phyloP scores from a whole-genome alignment of 2,797 vertebrate species.

The Petrocephalus schoutedeni region DNA sequence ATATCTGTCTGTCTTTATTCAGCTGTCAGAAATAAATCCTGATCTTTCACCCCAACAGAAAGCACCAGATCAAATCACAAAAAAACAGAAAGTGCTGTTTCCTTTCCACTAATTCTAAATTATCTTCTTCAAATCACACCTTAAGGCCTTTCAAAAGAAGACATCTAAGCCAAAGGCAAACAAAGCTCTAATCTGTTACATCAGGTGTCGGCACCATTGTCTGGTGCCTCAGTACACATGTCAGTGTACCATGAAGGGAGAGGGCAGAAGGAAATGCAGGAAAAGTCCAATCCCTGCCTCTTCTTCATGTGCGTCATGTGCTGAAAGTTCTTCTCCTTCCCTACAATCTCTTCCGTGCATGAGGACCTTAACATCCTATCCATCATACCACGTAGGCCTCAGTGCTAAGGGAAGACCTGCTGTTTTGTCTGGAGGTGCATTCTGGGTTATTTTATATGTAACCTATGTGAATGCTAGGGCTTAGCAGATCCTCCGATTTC shows the following conservation, averaged over 20 bases:
- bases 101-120: conserved; percentile 14
- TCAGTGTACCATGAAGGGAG: background rate
- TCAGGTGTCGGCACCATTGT: conserved; percentile 35
- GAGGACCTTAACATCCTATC: background rate
- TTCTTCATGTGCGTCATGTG: background rate
- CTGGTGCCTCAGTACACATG: conserved; percentile 21
- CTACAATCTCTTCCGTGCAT: background rate
- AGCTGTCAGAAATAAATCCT: background rate
- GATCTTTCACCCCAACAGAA: background rate
- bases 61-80: background rate
- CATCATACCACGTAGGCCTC: background rate
- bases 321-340: background rate
- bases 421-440: background rate
- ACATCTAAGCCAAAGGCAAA: conserved; percentile 47
- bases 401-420: background rate
- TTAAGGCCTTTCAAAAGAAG: conserved; percentile 23
- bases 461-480: background rate
- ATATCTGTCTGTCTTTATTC: background rate
- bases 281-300: background rate
- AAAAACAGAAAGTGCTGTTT: background rate
- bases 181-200: conserved; percentile 45
- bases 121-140: conserved; percentile 42
- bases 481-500: background rate
- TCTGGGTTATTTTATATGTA: background rate
- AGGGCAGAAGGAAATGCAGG: background rate